Evolutionary conservation across 2,113 vertebrate genomes (phyloP).

Genomic region (Azemiops feae): DNA sequence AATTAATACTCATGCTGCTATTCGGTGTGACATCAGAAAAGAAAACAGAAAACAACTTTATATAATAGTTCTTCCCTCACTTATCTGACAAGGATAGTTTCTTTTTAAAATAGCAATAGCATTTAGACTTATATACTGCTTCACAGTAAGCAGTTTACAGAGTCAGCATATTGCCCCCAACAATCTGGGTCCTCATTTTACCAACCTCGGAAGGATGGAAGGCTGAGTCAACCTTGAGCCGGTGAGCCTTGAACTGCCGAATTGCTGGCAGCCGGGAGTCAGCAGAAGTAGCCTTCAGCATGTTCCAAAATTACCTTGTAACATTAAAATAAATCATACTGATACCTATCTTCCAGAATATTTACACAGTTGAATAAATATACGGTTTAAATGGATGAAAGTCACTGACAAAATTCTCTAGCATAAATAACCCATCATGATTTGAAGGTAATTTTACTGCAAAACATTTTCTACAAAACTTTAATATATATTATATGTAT

Average conservation of each 20-base stretch:
- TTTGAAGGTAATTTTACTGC: background rate
- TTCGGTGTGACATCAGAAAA: conserved; percentile 24
- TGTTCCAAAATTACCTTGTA: conserved; percentile 11
- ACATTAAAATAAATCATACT: conserved; percentile 11
- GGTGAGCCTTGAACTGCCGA: background rate
- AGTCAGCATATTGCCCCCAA: too few species aligned
- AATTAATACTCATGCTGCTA: conserved; percentile 36
- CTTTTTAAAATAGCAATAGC: background rate
- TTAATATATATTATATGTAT: background rate
- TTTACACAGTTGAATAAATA: conserved; percentile 38
- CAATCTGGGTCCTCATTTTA: too few species aligned
- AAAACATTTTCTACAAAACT: background rate
- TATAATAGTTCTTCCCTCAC: background rate
- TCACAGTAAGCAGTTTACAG: too few species aligned
- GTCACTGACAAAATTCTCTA: background rate
- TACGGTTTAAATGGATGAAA: background rate
- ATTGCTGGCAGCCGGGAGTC: too few species aligned
- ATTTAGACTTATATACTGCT: too few species aligned
- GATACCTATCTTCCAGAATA: background rate
- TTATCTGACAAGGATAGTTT: background rate
- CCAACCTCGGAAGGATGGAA: too few species aligned
- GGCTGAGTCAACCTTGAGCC: too few species aligned
- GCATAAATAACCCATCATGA: background rate
- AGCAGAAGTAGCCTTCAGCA: background rate
- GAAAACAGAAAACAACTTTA: conserved; percentile 24